These are phyloP conservation scores for Jaculus jaculus DNA, from an alignment of 2,113 vertebrate species.

Conservation along the genomic window DNA sequence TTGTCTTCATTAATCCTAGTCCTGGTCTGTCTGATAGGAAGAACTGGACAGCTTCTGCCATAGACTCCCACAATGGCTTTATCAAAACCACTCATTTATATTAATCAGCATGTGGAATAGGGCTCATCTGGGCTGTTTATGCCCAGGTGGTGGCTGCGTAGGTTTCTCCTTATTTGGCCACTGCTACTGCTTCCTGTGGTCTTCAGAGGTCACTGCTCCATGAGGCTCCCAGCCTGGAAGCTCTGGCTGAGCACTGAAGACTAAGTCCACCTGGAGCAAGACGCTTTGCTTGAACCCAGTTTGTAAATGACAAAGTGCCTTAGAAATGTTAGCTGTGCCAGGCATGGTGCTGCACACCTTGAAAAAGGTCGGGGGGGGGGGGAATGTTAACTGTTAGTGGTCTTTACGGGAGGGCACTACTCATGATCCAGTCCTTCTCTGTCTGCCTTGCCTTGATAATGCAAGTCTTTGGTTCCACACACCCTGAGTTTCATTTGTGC, in stretches of 20 bases:
- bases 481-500: conserved; percentile 5
- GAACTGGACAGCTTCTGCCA: conserved; percentile 40
- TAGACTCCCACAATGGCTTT: conserved; percentile 23
- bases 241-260: neutral
- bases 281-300: conserved; percentile 28
- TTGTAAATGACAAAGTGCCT: conserved; percentile 64
- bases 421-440: neutral
- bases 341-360: no score
- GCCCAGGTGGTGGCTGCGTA: conserved; percentile 72
- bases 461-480: neutral
- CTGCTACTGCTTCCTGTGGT: conserved; percentile 35
- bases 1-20: conserved; percentile 61
- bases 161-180: conserved; percentile 66
- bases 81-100: conserved; percentile 69
- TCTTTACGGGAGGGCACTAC: neutral
- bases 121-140: conserved; percentile 69
- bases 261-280: conserved; percentile 14
- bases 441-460: neutral
- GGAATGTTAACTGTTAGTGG: neutral
- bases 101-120: conserved; percentile 71
- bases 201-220: conserved; percentile 35
- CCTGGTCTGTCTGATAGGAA: conserved; percentile 47
- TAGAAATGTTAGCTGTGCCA: conserved; percentile 22
- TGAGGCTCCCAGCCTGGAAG: conserved; percentile 46
- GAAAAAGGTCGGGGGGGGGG: no score